Base-by-base conservation (phyloP, 1,140 invertebrate species). In the Bacillus rossius region DNA sequence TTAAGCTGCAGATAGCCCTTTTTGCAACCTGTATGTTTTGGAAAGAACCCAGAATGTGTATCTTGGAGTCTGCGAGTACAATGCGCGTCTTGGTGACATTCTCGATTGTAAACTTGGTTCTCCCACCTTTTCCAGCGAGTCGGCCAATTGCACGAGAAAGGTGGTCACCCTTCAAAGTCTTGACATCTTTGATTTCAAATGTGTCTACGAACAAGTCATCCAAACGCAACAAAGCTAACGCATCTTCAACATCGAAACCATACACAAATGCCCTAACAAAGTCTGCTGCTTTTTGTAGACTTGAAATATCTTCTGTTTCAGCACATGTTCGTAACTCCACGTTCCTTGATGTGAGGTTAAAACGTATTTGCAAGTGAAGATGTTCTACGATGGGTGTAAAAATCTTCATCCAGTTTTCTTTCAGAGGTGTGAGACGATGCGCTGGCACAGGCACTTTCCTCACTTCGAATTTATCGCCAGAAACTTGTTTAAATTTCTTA, bases 81-180 rank as follows among this genome's bases (percentile, higher is more conserved):
- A 99, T 98, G 75, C 98, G 86, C 0, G 96, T 99, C 77, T 98
- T 99, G 8, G 97, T 99, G 0, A 92, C 93, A 77, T 99, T 99
- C 79, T 99, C 97, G 70, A 99, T 99, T 2, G 96, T 98, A 68
- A 93, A 98, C 72, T 98, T 99, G 3, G 95, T 99, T 60, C 92
- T 84, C 19, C 97, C 98, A 58, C 94, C 91, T 79, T 99, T 98
- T 0, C 98, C 98, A 14, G 97, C 97, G 42, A 99, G 79, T 65
- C 97, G 81, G 19, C 97, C 97, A 67, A 99, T 94, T 0, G 96
- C 96, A 74, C 97, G 79, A 20, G 93, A 89, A 59, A 97, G 79
- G 75, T 99, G 96, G 74, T 99, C 96, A 10, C 97, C 96, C 75
- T 94, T 92, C 34, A 99, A 72, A 20, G 87, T 91, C 77, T 98